Evolutionary conservation across 1,140 invertebrate species (phyloP).

Genomic region (Phthorimaea operculella): DNA sequence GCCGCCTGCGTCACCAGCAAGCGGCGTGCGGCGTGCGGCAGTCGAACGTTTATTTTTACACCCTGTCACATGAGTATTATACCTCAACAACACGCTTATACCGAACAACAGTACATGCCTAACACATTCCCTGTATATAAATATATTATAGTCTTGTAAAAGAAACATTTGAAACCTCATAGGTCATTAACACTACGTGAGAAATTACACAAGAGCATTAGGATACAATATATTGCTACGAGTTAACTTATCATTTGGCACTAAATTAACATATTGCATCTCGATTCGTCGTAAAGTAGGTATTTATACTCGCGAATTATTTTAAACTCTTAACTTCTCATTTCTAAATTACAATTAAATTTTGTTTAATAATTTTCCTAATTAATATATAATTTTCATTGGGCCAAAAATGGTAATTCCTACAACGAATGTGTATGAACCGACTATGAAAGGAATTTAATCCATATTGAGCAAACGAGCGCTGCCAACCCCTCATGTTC

Average conservation of each 20-base stretch:
- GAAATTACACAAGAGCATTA: conserved; percentile 64
- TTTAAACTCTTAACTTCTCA: conserved; percentile 28
- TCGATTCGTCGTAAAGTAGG: conserved; percentile 60
- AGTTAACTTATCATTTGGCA: conserved; percentile 68
- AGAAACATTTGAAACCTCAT: conserved; percentile 63
- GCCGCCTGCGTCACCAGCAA: background rate
- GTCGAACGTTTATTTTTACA: conserved; percentile 51
- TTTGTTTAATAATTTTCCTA: conserved; percentile 37
- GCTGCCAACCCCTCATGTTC: background rate
- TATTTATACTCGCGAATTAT: conserved; percentile 46
- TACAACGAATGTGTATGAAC: conserved; percentile 24
- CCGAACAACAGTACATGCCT: conserved; percentile 62
- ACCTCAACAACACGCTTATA: conserved; percentile 60
- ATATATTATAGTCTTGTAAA: conserved; percentile 66
- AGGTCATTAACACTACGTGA: conserved; percentile 64
- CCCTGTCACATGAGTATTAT: conserved; percentile 63
- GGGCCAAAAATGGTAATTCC: conserved; percentile 41
- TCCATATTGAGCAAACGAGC: conserved; percentile 51
- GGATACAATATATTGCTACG: conserved; percentile 64
- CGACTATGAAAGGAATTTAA: conserved; percentile 36
- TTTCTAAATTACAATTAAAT: conserved; percentile 51
- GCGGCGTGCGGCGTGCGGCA: too few species aligned
- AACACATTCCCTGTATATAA: conserved; percentile 67
- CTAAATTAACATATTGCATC: conserved; percentile 68
- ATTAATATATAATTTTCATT: conserved; percentile 45